Evolutionary conservation across 2,888 invertebrate genomes (phyloP), one percentile per base, ranked within the genome.

Genomic region (Idaea aversata): DNA sequence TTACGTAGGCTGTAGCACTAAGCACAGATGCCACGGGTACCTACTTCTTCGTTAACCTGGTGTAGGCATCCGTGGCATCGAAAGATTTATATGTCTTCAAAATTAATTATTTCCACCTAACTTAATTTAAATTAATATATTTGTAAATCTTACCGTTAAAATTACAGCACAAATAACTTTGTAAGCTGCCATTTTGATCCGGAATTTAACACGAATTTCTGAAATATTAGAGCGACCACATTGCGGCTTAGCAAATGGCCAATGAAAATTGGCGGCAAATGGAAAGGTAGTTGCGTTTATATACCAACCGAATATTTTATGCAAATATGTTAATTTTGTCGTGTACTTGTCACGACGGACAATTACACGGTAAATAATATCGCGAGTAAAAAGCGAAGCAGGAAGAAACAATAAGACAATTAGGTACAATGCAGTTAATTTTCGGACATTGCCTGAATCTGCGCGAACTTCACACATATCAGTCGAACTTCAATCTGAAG

Each of bases 61-160:
- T 25, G 25, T n/a, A n/a, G n/a, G n/a, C n/a, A n/a, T 25, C 25
- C 25, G 25, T 25, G 13, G 13, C 6, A 3, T 10, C 4, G 47
- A 10, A 47, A 47, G 47, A 47, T 13, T 13, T 4, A 5, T 47
- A 47, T 13, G 7, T 10, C 13, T 47, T 7, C 10, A 36, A 13
- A 47, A 5, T 10, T 47, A 1, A 13, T 0, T 47, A 47, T 7
- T 47, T n/a, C n/a, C n/a, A n/a, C n/a, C 13, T 10, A 47, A 25
- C 10, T 38, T 15, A 34, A 36, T 61, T 61, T 7, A 35, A 47
- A 61, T 10, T 60, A 61, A 57, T 16, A 60, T 47, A 5, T 36
- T 6, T 5, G 36, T 25, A 65, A n/a, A 47, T 75, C 79, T 75
- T 66, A 80, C 79, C 79, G 57, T 64, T 35, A 71, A 59, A 64